phyloP scores from a whole-genome alignment of 2,888 invertebrate genomes.

The Eumerus sabulonum region DNA sequence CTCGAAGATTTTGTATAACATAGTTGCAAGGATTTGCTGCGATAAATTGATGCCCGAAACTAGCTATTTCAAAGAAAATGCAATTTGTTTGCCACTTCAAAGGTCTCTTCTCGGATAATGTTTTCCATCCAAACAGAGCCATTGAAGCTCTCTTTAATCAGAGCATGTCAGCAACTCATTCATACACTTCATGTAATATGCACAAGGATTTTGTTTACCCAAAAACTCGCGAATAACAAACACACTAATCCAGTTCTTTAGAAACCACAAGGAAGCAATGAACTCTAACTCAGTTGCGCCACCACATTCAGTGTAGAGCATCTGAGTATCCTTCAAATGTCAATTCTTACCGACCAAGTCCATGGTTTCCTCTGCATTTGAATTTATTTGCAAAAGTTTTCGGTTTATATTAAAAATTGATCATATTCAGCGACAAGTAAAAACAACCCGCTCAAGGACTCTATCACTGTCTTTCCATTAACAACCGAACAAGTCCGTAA shows the following conservation, averaged over 20 bases:
- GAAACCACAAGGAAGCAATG: no score
- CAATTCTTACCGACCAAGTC: conserved; percentile 41
- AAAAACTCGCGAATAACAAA: not conserved
- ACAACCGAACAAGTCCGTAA: conserved; percentile 29
- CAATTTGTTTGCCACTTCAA: no score
- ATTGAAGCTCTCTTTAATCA: no score
- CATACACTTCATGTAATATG: conserved; percentile 11
- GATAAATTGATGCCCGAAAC: no score
- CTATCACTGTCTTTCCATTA: conserved; percentile 29
- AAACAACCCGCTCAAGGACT: conserved; percentile 35
- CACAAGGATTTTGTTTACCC: conserved; percentile 1
- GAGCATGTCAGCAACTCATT: conserved; percentile 17
- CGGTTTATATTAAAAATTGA: conserved; percentile 48
- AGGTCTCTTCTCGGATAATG: no score
- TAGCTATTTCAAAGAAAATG: no score
- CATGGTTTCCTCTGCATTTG: conserved; percentile 25
- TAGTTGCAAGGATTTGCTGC: no score
- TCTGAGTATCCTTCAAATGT: conserved; percentile 49
- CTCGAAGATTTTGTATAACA: no score
- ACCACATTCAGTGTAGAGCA: not conserved
- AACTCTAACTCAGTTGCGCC: not conserved
- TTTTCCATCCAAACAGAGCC: no score
- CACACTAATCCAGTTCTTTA: not conserved
- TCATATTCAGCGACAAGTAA: conserved; percentile 24
- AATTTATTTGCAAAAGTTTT: conserved; percentile 41